Base-by-base conservation (phyloP, 2,888 invertebrate genomes). In the Calliphora vomitoria region DNA sequence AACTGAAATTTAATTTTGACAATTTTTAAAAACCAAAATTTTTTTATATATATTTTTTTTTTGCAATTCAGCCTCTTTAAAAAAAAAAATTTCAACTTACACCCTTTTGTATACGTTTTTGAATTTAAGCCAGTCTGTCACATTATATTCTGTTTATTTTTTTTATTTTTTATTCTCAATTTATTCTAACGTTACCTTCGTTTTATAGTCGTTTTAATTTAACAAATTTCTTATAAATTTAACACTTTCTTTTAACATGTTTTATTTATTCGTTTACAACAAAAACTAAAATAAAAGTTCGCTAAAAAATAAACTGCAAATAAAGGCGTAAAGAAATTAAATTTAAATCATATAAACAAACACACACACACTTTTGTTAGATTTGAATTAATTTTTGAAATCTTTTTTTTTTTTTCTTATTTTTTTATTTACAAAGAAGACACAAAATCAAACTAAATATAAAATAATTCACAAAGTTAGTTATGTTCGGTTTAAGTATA, bases 231-330 rank as follows among this genome's bases (percentile, higher is more conserved):
- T 58, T 47, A 31, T 10, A 35, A 50, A 53, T 58, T 60, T 15
- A n/a, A 41, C 60, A 69, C 60, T 76, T 72, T 62, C 20, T 25
- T 69, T 47, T 5, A 66, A 13, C 38, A 25, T 44, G 25, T 41
- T 76, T 72, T 62, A 66, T 55, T 41, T 20, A 35, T 66, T 85
- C 44, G 71, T 80, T 68, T 62, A 62, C 25, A 89, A 90, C 88
- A 88, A 90, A 89, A 79, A 86, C 78, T 68, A 68, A 35, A 83
- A 83, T 78, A 83, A 85, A 76, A 82, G 88, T 88, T 84, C 55
- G 83, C 79, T 83, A 83, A 88, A 88, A 90, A 84, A 83, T 66
- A 68, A 81, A 84, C 87, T 87, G 80, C 41, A 82, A 82, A 74
- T 66, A 66, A 35, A 53, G 38, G 8, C 4, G 11, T 50, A 76